Base-by-base conservation (phyloP, 2,797 vertebrate species). In the Monodelphis domestica region DNA sequence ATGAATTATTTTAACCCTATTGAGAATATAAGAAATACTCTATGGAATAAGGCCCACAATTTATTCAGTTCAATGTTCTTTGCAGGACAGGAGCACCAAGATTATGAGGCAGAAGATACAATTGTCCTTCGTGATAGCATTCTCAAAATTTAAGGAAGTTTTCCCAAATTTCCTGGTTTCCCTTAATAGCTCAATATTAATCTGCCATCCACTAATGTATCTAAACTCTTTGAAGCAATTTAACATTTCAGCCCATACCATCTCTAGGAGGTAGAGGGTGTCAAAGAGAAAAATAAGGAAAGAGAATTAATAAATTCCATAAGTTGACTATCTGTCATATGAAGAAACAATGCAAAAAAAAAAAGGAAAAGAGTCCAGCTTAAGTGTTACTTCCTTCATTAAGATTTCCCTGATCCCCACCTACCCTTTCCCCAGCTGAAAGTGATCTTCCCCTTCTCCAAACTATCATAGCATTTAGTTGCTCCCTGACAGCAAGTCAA, bases 1-100 rank as follows among this genome's bases (percentile, higher is more conserved):
- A 56, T 11, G 29, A 54, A 56, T 57, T 89, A 21, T 88, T 54
- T 51, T 89, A 94, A 17, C 70, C n/a, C 89, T 94, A 91, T 78
- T 45, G 38, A 21, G 51, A 92, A 88, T 84, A 21, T 33, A 90
- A 94, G 38, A 45, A 38, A 84, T 56, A 21, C 33, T 91, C 56
- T 21, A 14, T 26, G 33, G 56, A 53, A 38, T 54, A 54, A 52
- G 45, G 50, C 78, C 6, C 26, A 53, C 0, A 4, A 52, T 53
- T 54, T 89, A 38, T 38, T 4, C 33, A 84, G 29, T 21, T 52
- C 38, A 90, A 5, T 4, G 30, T 53, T 57, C 38, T 53, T 1
- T 15, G 29, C 87, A 91, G 89, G 63, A n/a, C 30, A 33, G 56
- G 54, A 52, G 87, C 0, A 24, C 2, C 6, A 89, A 57, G 52